phyloP scores from a whole-genome alignment of 2,797 vertebrate genomes.

The Myotis vivesi region DNA sequence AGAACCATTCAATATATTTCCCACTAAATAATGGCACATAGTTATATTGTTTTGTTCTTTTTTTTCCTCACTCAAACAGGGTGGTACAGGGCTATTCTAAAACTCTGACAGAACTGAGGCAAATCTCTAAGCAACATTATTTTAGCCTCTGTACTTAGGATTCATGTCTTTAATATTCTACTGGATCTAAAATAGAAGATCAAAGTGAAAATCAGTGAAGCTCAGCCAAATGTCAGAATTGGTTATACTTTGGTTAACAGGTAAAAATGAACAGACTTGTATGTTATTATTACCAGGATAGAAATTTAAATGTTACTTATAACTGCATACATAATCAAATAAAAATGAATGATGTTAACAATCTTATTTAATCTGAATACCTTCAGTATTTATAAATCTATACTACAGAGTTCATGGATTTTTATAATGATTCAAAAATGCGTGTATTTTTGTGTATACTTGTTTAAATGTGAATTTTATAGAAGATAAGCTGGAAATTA shows the following conservation, averaged over 20 bases:
- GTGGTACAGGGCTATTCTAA: not conserved
- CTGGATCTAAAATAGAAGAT: conserved; percentile 48
- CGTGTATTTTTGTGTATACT: conserved; percentile 3
- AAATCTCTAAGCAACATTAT: conserved; percentile 13
- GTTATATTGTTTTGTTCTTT: not conserved
- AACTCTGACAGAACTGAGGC: not conserved
- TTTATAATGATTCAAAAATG: conserved; percentile 51
- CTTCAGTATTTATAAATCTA: conserved; percentile 35
- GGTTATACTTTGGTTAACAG: conserved; percentile 58
- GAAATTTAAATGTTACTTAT: conserved; percentile 26
- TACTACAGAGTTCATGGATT: not conserved
- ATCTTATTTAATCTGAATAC: not conserved
- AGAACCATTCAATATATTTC: not conserved
- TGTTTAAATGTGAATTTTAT: conserved; percentile 40
- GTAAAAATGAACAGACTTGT: conserved; percentile 39
- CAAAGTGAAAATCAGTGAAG: conserved; percentile 55
- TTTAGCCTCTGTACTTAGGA: not conserved
- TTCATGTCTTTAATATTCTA: conserved; percentile 53
- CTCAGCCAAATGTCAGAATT: conserved; percentile 52
- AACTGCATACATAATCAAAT: conserved; percentile 32
- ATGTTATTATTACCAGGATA: not conserved
- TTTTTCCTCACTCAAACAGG: not conserved
- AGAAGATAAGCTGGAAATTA: conserved; percentile 50
- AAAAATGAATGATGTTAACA: not conserved
- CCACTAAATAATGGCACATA: not conserved